Evolutionary conservation across 2,888 invertebrate genomes (phyloP), one percentile per base, ranked within the genome.

Genomic region (Heliconius ismenius): DNA sequence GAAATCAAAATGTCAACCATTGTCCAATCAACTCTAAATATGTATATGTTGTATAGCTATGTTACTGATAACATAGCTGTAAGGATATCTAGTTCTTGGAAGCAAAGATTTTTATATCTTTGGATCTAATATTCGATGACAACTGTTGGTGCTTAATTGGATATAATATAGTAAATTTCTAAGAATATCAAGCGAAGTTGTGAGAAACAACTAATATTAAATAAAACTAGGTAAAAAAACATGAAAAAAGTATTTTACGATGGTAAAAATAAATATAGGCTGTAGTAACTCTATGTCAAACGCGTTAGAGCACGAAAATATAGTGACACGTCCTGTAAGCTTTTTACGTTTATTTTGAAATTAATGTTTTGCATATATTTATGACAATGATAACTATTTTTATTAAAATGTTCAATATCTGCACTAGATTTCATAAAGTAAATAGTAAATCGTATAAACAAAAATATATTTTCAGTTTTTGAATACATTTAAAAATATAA

Each of bases 221-320:
- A 49, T 21, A 21, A 49, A 49, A 58, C 3, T 11, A 11, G 11
- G 4, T n/a, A 58, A 65, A 65, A n/a, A 24, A 39, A n/a, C n/a
- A 3, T 15, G n/a, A 28, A 54, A 74, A 28, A 63, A 49, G 32
- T 64, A 64, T 11, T 21, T 43, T 39, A 39, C 18, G 11, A 10
- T 3, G 9, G 21, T 49, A 26, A n/a, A 32, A 36, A 62, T 60
- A 72, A 39, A 39, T 24, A 36, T 32, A 11, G n/a, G 32, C 39
- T 73, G 24, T 21, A 62, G 39, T 72, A 60, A 58, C 62, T 73
- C 24, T 62, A 60, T 62, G 49, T 70, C 49, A 76, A 72, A 43
- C 9, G 32, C 9, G 69, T 24, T 32, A 54, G 69, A 64, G 36
- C 63, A 63, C 69, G 43, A 54, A 75, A 75, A 63, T 49, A 21